Evolutionary conservation across 2,113 vertebrate genomes (phyloP), one percentile per base, ranked within the genome.

Genomic region (Dendropsophus ebraccatus): DNA sequence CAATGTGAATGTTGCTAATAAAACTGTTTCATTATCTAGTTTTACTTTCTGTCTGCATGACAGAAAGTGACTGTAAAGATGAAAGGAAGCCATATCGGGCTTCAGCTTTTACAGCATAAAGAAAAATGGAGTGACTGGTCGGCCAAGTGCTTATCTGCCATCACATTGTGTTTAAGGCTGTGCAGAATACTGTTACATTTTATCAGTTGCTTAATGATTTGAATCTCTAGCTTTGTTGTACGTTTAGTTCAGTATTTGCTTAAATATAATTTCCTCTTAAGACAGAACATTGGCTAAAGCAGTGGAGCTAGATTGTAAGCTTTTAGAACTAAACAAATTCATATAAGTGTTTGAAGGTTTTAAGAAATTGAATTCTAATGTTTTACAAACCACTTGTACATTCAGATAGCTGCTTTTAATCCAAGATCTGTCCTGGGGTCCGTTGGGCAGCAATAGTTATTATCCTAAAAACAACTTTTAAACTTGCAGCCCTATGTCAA

Each of bases 21-120:
- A 83, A 83, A 83, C 78, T 52, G 81, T 82, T 67, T 82, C 78
- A 81, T 82, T 82, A 70, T 70, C 62, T 82, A 45, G 81, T 69
- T 82, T 67, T 69, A 82, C 81, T 70, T 82, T 70, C 62, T 82
- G 62, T 82, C 81, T 70, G 47, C 47, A 52, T 82, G 80, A 70
- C 50, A 70, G 67, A 83, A 54, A 70, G 30, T 30, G n/a, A 83
- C 81, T 32, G 67, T 83, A 72, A 83, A 72, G 67, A 37, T 56
- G 81, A 83, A 83, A 54, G 67, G 67, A 82, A 30, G 28, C 62
- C 81, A 70, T 82, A 52, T 45, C 25, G 21, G 17, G 65, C 41
- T 23, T 41, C 60, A 70, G 81, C 25, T 82, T 83, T 83, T 83
- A 83, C 81, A 73, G n/a, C 81, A 56, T 52, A 28, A 72, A 73